A percentile compares a stretch with the other conserved stretches of the same genome.
Conservation (phyloP, 2,797 vertebrate species). For the Mormyrus proboscirostris region DNA sequence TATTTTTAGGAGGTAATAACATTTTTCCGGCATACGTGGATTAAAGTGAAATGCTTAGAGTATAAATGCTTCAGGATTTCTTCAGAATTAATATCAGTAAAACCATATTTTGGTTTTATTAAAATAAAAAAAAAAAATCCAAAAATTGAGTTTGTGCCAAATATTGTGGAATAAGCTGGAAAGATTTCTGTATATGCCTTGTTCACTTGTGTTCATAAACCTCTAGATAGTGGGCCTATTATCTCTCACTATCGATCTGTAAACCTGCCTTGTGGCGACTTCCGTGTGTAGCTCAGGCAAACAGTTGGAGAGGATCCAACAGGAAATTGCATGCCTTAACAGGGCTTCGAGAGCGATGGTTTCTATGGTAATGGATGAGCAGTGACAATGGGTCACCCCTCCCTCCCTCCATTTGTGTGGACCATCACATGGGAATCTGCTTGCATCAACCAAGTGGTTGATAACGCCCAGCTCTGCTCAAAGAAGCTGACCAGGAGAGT, state of each 20-base stretch:
- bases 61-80: neutral
- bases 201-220: neutral
- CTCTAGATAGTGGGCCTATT: neutral
- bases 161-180: neutral
- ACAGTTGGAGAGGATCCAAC: neutral
- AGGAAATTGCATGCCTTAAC: neutral
- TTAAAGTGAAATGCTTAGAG: neutral
- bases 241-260: neutral
- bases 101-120: neutral
- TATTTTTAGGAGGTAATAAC: neutral
- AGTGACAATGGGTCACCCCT: neutral
- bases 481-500: neutral
- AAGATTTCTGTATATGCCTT: neutral
- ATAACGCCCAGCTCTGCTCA: neutral
- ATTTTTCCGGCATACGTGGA: neutral
- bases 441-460: neutral
- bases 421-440: neutral
- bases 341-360: neutral
- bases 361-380: constrained; percentile 18
- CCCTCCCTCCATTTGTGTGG: neutral
- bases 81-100: neutral
- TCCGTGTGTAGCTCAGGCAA: neutral
- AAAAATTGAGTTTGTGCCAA: neutral
- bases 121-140: no score
- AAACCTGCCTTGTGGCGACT: neutral